Base-by-base conservation (phyloP, 2,888 invertebrate species). In the Exephanes ischioxanthus region DNA sequence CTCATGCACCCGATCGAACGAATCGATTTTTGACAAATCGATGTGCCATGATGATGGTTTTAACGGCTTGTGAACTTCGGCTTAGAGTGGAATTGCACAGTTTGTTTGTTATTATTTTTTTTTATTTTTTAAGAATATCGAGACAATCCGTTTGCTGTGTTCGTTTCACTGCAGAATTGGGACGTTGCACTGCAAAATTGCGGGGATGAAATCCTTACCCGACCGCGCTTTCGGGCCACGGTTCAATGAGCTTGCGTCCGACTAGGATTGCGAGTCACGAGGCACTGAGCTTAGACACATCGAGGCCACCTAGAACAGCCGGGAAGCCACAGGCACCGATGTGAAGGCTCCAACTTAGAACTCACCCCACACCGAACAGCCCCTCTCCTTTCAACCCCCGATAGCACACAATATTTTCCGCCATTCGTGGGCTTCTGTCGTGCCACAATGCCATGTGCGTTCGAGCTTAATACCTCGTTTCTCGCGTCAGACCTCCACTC, bases 271-370 rank as follows among this genome's bases (percentile, higher is more conserved):
- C 92, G 90, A 92, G 91, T 91, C 92, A 92, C 92, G 91, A 91
- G 90, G 90, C 88, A 93, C 92, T 93, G 91, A 92, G 92, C 91
- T 92, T 90, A 91, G 91, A 92, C 91, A 92, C 90, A 92, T 92
- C 88, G 88, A 91, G 91, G 92, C 91, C 91, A 92, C 88, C 89
- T 76, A 88, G 88, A 90, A 87, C 87, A 89, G 89, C 89, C 90
- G 89, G 83, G 86, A 84, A 86, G 84, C 86, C 90, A 90, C 90
- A 80, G 89, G 88, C 89, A 87, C 63, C 88, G 89, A 87, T 85
- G 79, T 53, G 71, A 80, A 58, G 51, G 66, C 55, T 70, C 71
- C 81, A 75, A 79, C 75, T 85, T 76, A 67, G 71, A 79, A 73
- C 84, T 87, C 86, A 14, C 71, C 76, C 63, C 83, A 63, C 68